These are phyloP conservation scores for Latrodectus geometricus DNA, from an alignment of 1,140 invertebrate genomes.

Conservation along the genomic window DNA sequence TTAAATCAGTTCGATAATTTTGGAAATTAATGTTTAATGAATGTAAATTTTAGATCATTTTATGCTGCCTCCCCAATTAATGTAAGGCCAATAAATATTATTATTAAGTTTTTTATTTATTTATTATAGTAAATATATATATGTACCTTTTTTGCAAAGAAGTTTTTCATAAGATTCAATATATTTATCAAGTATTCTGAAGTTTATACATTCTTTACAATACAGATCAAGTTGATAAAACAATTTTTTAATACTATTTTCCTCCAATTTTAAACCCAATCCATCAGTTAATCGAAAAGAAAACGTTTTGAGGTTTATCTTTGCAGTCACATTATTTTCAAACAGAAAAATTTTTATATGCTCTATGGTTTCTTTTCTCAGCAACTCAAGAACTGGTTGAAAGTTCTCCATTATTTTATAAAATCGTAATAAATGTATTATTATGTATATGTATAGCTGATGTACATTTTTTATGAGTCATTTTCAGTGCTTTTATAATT, in stretches of 20 bases:
- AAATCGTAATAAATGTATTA: neutral
- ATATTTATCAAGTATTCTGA: neutral
- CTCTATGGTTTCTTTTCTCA: neutral
- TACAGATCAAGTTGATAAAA: constrained; percentile 38
- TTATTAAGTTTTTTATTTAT: neutral
- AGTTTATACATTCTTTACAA: constrained; percentile 16
- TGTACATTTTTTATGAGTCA: too few relatives aligned
- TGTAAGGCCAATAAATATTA: too few relatives aligned
- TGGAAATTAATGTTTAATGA: too few relatives aligned
- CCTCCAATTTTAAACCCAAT: neutral
- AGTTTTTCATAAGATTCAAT: constrained; percentile 20
- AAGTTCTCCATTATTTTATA: neutral
- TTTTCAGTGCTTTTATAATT: too few relatives aligned
- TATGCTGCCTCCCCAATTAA: too few relatives aligned
- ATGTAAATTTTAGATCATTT: too few relatives aligned
- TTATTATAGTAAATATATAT: neutral
- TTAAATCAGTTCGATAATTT: too few relatives aligned
- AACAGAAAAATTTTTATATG: neutral
- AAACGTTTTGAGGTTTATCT: neutral
- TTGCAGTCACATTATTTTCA: neutral
- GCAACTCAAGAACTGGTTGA: constrained; percentile 6
- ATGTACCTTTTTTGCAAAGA: neutral
- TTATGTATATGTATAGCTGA: neutral
- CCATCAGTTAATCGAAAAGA: neutral
- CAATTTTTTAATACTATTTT: neutral